Evolutionary conservation across 2,113 vertebrate species (phyloP), one percentile per base, ranked within the genome.

Genomic region (Erythrolamprus reginae): DNA sequence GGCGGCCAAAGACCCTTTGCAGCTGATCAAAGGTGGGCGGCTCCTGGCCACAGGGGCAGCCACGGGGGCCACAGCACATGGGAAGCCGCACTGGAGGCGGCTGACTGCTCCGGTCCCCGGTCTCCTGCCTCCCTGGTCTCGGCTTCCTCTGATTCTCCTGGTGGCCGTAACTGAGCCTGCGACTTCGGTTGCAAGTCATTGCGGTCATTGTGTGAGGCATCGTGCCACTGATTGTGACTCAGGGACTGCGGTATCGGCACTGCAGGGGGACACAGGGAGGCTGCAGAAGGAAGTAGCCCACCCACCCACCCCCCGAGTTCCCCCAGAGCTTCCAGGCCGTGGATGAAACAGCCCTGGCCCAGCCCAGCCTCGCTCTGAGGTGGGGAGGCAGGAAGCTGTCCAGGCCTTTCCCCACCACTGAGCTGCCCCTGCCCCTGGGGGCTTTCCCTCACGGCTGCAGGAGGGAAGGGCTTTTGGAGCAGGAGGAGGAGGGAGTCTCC

Each of bases 201-300:
- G 28, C n/a, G 26, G 58, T 33, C 61, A 33, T 65, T 65, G 33
- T 33, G 61, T 33, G 13, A 65, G 61, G 33, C 28, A n/a, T 58
- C 56, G 26, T 58, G 56, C n/a, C 28, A 65, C 61, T 65, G 61
- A 13, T 65, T 33, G 51, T 65, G 28, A 52, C 61, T 65, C 28
- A 15, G 33, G 0, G 0, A 15, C 28, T 10, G 28, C 5, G 15
- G n/a, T n/a, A 15, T n/a, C 0, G 1, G 58, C 58, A n/a, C 58
- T n/a, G 13, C 28, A 33, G 61, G 58, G 9, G 58, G n/a, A 65
- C 28, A 0, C 12, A n/a, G 28, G 28, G 61, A 6, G 28, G 28
- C 12, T n/a, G 26, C 28, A 1, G 12, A n/a, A 65, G n/a, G 61
- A n/a, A 65, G 28, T 17, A 2, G 61, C 13, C 61, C n/a, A n/a